Base-by-base conservation (phyloP, 1,140 invertebrate species). In the Tetramorium parvispinum region DNA sequence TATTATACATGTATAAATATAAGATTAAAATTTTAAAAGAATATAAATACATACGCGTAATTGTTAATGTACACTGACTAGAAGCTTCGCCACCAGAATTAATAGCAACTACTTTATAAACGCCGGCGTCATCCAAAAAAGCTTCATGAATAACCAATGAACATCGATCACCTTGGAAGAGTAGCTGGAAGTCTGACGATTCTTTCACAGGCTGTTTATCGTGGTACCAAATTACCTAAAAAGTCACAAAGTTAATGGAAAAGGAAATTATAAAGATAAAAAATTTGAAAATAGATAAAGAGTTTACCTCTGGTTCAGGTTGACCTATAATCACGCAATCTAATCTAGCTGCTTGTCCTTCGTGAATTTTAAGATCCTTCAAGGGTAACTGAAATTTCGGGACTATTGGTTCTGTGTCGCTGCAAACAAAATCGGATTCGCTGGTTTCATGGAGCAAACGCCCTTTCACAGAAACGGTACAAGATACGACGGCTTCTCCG, bases 301-400 rank as follows among this genome's bases (percentile, higher is more conserved):
- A 32, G 75, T 85, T 92, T 92, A 97, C 97, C 95, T 98, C 97
- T 0, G 98, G 98, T 94, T 98, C 97, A 1, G 98, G 98, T 92
- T 98, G 97, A 1, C 97, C 98, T 71, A 98, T 96, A 90, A 98
- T 98, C 61, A 98, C 96, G 92, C 97, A 98, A 90, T 98, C 98
- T 73, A 98, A 94, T 61, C 97, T 95, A 5, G 97, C 96, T 32
- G 96, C 96, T 8, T 96, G 96, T 10, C 98, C 98, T 94, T 98
- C 97, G 46, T 95, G 96, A n/a, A 97, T 96, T 21, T 95, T 96
- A 8, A 96, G 93, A 94, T 98, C 96, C 92, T 96, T 96, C 10
- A 98, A 95, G 2, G 96, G 96, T 77, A 98, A 93, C 82, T 97
- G 97, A 82, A 98, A 97, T 18, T 96, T 96, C 1, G 98, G 98